phyloP scores from a whole-genome alignment of 2,888 invertebrate genomes.

The Sarcophaga variegata region DNA sequence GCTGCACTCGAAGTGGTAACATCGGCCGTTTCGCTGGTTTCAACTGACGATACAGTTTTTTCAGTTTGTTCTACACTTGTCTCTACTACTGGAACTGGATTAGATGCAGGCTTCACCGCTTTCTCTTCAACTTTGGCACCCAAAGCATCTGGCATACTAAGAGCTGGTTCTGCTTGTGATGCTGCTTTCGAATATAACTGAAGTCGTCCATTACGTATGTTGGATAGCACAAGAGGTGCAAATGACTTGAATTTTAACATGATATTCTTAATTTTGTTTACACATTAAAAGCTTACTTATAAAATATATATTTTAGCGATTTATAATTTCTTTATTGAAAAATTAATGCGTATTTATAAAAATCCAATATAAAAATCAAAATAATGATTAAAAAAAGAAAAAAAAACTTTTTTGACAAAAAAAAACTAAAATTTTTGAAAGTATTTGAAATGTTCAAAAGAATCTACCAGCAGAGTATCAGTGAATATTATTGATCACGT shows the following conservation, averaged over 20 bases:
- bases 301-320: not conserved
- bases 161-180: not conserved
- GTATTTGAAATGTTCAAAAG: no score
- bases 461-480: no score
- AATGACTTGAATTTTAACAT: conserved; percentile 29
- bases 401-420: no score
- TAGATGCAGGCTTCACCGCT: not conserved
- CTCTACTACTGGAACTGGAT: not conserved
- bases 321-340: not conserved
- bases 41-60: not conserved
- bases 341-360: not conserved
- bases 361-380: no score
- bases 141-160: conserved; percentile 8
- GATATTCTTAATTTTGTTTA: conserved; percentile 9
- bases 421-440: no score
- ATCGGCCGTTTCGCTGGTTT: not conserved
- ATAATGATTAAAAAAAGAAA: no score
- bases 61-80: not conserved
- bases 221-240: not conserved
- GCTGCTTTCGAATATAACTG: conserved; percentile 36
- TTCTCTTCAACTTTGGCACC: not conserved
- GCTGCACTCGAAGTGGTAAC: not conserved
- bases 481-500: no score
- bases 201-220: not conserved
- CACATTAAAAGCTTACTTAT: not conserved